Conservation (phyloP, 2,888 invertebrate species). For the Petrophora chlorosata region DNA sequence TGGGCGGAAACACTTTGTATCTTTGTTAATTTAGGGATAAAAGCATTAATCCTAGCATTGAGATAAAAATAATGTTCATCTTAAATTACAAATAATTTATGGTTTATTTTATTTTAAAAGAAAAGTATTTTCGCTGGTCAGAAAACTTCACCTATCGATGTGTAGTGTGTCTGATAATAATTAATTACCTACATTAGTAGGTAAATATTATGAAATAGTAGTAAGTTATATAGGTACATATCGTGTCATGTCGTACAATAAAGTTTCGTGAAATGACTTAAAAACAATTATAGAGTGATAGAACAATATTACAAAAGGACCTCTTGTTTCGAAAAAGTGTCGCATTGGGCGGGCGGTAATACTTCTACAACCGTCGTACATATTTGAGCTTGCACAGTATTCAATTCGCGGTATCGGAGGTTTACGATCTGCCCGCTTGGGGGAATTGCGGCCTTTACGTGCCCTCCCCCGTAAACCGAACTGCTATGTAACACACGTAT, state of each 20-base stretch:
- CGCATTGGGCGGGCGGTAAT: constrained; percentile 44
- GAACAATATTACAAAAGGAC: constrained; percentile 18
- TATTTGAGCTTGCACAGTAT: constrained; percentile 70
- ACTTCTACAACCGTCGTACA: constrained; percentile 62
- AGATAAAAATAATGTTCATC: constrained; percentile 46
- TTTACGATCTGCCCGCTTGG: constrained; percentile 79
- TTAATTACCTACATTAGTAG: no score
- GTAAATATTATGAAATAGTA: no score
- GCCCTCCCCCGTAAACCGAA: constrained; percentile 65
- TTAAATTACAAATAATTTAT: constrained; percentile 3
- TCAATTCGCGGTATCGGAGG: constrained; percentile 80
- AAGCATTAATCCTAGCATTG: constrained; percentile 48
- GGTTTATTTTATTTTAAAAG: background rate
- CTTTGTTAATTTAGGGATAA: constrained; percentile 62
- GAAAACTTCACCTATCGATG: no score
- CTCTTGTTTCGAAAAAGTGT: constrained; percentile 34
- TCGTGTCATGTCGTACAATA: no score
- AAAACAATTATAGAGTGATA: background rate
- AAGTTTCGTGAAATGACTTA: background rate
- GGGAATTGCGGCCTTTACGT: constrained; percentile 78
- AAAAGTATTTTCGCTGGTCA: no score
- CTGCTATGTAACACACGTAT: constrained; percentile 60
- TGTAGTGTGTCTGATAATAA: no score
- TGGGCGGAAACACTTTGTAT: constrained; percentile 68
- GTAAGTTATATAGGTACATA: no score